Evolutionary conservation across 2,797 vertebrate species (phyloP).

Genomic region (Acanthopagrus latus): DNA sequence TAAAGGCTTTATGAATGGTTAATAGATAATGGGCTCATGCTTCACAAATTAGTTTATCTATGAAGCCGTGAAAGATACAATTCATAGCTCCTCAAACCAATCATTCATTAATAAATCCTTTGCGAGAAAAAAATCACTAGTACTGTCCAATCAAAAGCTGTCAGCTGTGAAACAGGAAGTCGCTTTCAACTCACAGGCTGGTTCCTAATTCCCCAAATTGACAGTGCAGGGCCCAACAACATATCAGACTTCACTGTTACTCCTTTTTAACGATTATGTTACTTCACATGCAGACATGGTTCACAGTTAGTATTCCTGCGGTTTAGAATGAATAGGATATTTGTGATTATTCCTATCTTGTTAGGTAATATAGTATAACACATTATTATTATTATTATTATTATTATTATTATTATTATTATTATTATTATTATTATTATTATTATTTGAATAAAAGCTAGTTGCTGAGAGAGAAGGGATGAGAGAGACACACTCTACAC

Average conservation of each 20-base stretch:
- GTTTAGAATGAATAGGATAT: background rate
- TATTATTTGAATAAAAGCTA: background rate
- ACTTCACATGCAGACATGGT: background rate
- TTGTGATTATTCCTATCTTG: background rate
- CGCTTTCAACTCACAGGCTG: too few species aligned
- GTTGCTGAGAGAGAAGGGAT: too few species aligned
- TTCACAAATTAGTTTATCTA: background rate
- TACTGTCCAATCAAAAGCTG: background rate
- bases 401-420: background rate
- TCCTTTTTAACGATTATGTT: background rate
- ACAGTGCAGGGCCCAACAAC: too few species aligned
- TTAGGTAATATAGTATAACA: background rate
- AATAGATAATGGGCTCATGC: background rate
- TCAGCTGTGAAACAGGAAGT: too few species aligned
- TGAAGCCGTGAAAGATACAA: background rate
- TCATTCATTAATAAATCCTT: background rate
- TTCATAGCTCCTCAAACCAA: background rate
- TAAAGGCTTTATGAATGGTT: slow-evolving; percentile 5
- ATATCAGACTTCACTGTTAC: too few species aligned
- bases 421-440: background rate
- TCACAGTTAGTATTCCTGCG: too few species aligned
- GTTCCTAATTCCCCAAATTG: too few species aligned
- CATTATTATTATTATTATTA: background rate
- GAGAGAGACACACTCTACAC: too few species aligned
- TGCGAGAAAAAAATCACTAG: background rate